A percentile compares a stretch with the other conserved stretches of the same genome.
These are phyloP conservation scores for Trachops cirrhosus DNA, from an alignment of 2,797 vertebrate genomes.

Conservation along the genomic window DNA sequence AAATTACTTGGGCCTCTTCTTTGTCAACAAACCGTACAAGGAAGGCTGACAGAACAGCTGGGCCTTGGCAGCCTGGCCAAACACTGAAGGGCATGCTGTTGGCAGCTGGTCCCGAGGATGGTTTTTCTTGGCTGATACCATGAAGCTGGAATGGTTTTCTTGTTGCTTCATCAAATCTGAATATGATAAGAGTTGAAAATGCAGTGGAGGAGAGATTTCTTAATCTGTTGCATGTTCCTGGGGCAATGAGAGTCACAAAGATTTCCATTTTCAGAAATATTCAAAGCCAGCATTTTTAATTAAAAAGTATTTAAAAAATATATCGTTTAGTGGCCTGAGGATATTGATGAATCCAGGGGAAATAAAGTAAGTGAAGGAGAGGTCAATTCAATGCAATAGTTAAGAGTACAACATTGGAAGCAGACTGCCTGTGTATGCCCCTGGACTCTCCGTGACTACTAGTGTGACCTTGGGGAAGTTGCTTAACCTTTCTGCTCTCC, in stretches of 20 bases:
- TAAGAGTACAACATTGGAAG: background rate
- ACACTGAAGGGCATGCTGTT: slow-evolving; percentile 17
- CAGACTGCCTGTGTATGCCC: background rate
- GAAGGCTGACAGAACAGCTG: slow-evolving; percentile 51
- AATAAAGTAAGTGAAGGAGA: background rate
- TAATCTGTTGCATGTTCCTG: background rate
- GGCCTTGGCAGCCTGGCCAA: background rate
- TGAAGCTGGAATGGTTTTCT: slow-evolving; percentile 1
- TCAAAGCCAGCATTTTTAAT: background rate
- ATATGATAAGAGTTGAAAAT: background rate
- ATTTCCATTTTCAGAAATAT: background rate
- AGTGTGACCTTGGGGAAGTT: background rate
- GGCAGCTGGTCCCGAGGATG: slow-evolving; percentile 31
- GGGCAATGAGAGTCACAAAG: background rate
- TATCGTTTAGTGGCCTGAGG: background rate
- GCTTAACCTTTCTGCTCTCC: background rate
- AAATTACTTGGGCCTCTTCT: slow-evolving; percentile 25
- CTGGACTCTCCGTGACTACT: fast-evolving
- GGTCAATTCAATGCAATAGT: background rate
- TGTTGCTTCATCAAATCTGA: background rate
- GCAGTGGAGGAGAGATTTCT: background rate
- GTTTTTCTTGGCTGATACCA: slow-evolving; percentile 33
- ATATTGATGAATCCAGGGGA: background rate
- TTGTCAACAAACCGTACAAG: slow-evolving; percentile 36
- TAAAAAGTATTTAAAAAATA: background rate